Evolutionary conservation across 1,140 invertebrate genomes (phyloP), one percentile per base, ranked within the genome.

Genomic region (Aradophagus sp.): DNA sequence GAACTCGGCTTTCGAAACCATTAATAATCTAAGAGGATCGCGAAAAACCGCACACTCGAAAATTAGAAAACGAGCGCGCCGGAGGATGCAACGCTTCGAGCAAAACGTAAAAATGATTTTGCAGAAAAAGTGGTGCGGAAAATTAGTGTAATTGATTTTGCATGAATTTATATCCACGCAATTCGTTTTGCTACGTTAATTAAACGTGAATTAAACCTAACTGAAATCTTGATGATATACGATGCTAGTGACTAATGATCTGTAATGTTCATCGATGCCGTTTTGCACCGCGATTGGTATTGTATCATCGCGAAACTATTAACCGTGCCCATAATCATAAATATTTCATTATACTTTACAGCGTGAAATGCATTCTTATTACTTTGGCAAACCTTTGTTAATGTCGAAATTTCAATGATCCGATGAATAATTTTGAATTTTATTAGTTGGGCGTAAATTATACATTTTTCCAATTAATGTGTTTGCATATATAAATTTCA

Each of bases 1-100:
- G 79, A 84, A 84, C 81, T 66, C 65, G 59, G 69, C 77, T 77
- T 63, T 73, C 73, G 67, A 77, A 77, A 80, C 80, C 81, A 83
- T 83, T 83, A 83, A 83, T 83, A 83, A 83, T 76, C 67, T 56
- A 62, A 77, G 74, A 74, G 70, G 69, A 69, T 42, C 27, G 48
- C 35, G 44, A 74, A 79, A 55, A 77, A 76, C 47, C 38, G 31
- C 48, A 39, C 34, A 7, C 7, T 20, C 1, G n/a, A 34, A 29
- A 23, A 61, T 48, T 52, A 38, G 39, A 53, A 55, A 67, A 58
- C 44, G 45, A 6, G 20, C 20, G 6, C 19, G 31, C 11, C 6
- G 1, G 29, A 58, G 16, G 6, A 52, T 50, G 26, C 29, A 48
- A 62, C 45, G 38, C 44, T 39, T 38, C 13, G 12, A 29, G 8